phyloP scores from a whole-genome alignment of 1,140 invertebrate genomes.

The Pogonus chalceus region DNA sequence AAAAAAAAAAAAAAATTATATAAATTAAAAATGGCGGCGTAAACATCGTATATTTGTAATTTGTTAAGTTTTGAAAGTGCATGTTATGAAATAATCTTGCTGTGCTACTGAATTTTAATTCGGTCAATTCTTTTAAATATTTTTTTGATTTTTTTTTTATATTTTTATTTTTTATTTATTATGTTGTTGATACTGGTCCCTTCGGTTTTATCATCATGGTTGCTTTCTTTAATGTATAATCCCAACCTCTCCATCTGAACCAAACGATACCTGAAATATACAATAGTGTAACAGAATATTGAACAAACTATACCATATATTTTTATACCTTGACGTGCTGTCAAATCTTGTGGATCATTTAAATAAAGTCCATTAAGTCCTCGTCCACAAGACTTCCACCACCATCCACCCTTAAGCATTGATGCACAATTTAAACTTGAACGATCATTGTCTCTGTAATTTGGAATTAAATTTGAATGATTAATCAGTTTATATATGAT shows the following conservation, averaged over 20 bases:
- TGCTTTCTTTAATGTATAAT: slow-evolving; percentile 80
- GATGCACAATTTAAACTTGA: slow-evolving; percentile 84
- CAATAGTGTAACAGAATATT: background rate
- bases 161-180: slow-evolving; percentile 22
- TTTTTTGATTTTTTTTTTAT: slow-evolving; percentile 14
- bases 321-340: slow-evolving; percentile 70
- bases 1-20: too few species aligned
- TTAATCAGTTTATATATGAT: background rate
- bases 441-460: slow-evolving; percentile 73
- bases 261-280: slow-evolving; percentile 67
- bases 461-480: background rate
- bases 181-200: slow-evolving; percentile 45
- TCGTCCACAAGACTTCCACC: slow-evolving; percentile 86
- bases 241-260: slow-evolving; percentile 91
- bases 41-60: too few species aligned
- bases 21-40: too few species aligned
- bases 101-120: slow-evolving; percentile 8
- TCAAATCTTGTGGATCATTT: slow-evolving; percentile 78
- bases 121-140: background rate
- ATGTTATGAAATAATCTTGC: slow-evolving; percentile 5
- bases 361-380: slow-evolving; percentile 80
- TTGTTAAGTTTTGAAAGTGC: too few species aligned
- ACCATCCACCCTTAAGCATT: slow-evolving; percentile 89
- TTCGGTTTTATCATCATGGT: slow-evolving; percentile 86
- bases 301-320: background rate